A percentile compares a stretch with the other conserved stretches of the same genome.
These are phyloP conservation scores for Rhabdomys pumilio DNA, from an alignment of 2,797 vertebrate species.

Conservation along the genomic window DNA sequence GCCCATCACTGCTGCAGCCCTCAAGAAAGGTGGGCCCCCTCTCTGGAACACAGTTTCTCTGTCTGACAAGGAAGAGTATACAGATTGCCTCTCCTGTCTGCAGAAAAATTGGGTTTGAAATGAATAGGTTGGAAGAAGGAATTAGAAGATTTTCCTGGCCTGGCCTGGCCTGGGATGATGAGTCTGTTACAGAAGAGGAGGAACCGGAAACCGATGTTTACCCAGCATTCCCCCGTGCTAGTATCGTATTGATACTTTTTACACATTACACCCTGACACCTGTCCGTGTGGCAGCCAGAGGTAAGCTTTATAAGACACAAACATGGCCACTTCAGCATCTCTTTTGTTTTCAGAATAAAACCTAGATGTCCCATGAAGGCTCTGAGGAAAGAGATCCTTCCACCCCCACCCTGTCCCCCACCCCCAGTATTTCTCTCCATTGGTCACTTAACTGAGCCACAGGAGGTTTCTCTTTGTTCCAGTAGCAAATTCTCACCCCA, in stretches of 20 bases:
- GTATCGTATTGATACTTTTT: background rate
- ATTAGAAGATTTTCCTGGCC: background rate
- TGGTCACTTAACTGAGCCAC: background rate
- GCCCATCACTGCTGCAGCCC: background rate
- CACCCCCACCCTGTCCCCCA: background rate
- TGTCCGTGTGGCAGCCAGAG: background rate
- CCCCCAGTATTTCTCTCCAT: background rate
- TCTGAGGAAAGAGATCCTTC: background rate
- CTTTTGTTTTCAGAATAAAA: conserved; percentile 42
- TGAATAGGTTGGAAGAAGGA: background rate
- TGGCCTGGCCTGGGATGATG: background rate
- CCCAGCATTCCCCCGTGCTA: background rate
- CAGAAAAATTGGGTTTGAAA: conserved; percentile 35
- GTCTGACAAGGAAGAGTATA: background rate
- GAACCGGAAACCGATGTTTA: background rate
- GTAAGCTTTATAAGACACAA: conserved; percentile 23
- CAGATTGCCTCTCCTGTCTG: background rate
- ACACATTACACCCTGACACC: background rate
- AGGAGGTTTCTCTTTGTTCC: background rate
- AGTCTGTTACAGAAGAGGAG: background rate
- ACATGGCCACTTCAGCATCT: background rate
- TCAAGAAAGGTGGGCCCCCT: background rate
- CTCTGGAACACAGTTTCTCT: background rate
- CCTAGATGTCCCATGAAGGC: background rate
- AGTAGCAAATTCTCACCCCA: background rate